phyloP scores from a whole-genome alignment of 2,888 invertebrate genomes.

The Monoplex corrugatus region DNA sequence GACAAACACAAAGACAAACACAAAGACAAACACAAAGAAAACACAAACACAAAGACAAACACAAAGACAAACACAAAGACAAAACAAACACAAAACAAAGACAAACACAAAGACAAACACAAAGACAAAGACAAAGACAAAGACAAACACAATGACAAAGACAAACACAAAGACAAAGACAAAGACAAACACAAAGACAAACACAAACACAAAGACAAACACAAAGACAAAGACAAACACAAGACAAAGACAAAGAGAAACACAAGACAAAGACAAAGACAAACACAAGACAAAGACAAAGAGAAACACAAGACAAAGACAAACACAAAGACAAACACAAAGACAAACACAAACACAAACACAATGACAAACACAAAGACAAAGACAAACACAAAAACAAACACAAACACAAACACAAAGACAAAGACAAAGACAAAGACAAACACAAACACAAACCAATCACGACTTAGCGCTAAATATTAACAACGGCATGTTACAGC shows the following conservation, averaged over 20 bases:
- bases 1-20: no score
- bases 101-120: no score
- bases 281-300: background rate
- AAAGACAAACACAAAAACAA: no score
- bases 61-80: no score
- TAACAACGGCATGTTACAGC: no score
- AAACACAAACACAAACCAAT: no score
- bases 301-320: background rate
- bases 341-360: background rate
- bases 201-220: background rate
- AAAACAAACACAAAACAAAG: no score
- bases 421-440: no score
- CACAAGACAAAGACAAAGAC: background rate
- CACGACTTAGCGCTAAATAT: no score
- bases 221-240: background rate
- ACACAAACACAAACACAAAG: no score
- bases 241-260: constrained; percentile 17
- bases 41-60: background rate
- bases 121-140: constrained; percentile 42
- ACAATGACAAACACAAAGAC: background rate
- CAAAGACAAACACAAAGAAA: background rate
- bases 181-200: no score
- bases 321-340: background rate
- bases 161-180: no score
- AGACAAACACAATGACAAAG: background rate